phyloP scores from a whole-genome alignment of 2,888 invertebrate genomes.

The Drosophila bunnanda region DNA sequence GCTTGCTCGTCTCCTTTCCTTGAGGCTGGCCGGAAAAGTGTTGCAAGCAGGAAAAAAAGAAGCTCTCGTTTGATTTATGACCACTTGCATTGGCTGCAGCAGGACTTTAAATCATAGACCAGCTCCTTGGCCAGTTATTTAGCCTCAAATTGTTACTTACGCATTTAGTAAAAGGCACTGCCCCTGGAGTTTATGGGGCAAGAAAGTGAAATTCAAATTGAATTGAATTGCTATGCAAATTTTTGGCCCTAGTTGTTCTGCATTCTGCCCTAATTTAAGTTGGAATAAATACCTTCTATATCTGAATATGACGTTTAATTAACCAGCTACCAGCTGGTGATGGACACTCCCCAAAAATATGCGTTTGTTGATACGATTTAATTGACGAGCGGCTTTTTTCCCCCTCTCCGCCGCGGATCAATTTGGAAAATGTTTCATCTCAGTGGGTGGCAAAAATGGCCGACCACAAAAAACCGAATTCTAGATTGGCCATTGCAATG shows the following conservation, averaged over 20 bases:
- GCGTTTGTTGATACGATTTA: slow-evolving; percentile 53
- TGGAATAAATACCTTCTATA: background rate
- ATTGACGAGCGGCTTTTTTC: slow-evolving; percentile 40
- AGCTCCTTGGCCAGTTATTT: slow-evolving; percentile 49
- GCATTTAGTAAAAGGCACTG: slow-evolving; percentile 58
- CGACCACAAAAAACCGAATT: slow-evolving; percentile 29
- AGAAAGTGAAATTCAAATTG: slow-evolving; percentile 62
- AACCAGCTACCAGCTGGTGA: slow-evolving; percentile 34
- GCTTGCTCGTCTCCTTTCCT: slow-evolving; percentile 5
- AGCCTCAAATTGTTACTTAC: slow-evolving; percentile 60
- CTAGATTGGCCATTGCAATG: slow-evolving; percentile 7
- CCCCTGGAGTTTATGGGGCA: slow-evolving; percentile 43
- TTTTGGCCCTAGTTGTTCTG: slow-evolving; percentile 5
- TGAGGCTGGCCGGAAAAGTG: slow-evolving; percentile 3
- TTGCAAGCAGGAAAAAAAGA: slow-evolving; percentile 47
- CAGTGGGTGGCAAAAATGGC: slow-evolving; percentile 17
- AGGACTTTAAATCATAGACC: slow-evolving; percentile 64
- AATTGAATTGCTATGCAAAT: slow-evolving; percentile 69
- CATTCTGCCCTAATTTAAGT: slow-evolving; percentile 1
- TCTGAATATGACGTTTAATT: slow-evolving; percentile 64
- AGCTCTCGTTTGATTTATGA: slow-evolving; percentile 70
- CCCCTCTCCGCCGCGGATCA: slow-evolving; percentile 4
- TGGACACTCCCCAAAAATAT: slow-evolving; percentile 32
- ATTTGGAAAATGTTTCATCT: slow-evolving; percentile 27
- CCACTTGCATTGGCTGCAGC: slow-evolving; percentile 55